A percentile compares a stretch with the other conserved stretches of the same genome.
These are phyloP conservation scores for Diplazon laetatorius DNA, from an alignment of 2,888 invertebrate species.

Conservation along the genomic window DNA sequence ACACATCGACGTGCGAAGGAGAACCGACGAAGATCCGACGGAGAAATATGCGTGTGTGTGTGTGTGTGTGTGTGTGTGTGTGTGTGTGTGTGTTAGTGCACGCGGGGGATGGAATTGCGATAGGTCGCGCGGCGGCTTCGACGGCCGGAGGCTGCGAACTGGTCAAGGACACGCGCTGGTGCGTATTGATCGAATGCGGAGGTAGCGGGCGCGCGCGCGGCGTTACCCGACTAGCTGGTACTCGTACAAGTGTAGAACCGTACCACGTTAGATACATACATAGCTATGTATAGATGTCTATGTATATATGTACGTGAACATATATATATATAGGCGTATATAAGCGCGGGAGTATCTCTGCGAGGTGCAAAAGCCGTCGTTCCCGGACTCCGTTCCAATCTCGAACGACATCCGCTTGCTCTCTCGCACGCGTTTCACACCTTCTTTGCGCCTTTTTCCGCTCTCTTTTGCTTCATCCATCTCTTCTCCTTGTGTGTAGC, in stretches of 20 bases:
- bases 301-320: background rate
- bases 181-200: constrained; percentile 79
- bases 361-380: constrained; percentile 58
- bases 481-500: constrained; percentile 24
- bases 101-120: constrained; percentile 65
- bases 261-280: constrained; percentile 43
- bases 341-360: constrained; percentile 17
- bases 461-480: no score
- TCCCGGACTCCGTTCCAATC: constrained; percentile 44
- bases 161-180: constrained; percentile 79
- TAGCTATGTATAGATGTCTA: background rate
- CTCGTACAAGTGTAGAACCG: constrained; percentile 61
- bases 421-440: background rate
- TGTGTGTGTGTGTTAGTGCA: constrained; percentile 41
- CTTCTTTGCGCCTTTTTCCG: no score
- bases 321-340: constrained; percentile 2
- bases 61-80: constrained; percentile 39
- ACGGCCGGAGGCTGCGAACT: constrained; percentile 76
- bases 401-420: constrained; percentile 38
- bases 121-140: constrained; percentile 65
- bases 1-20: background rate
- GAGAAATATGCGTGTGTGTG: constrained; percentile 11
- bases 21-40: constrained; percentile 12
- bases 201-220: constrained; percentile 33
- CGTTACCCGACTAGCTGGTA: constrained; percentile 49